Conservation (phyloP, 2,797 vertebrate species). For the Orientallactaga sibirica region DNA sequence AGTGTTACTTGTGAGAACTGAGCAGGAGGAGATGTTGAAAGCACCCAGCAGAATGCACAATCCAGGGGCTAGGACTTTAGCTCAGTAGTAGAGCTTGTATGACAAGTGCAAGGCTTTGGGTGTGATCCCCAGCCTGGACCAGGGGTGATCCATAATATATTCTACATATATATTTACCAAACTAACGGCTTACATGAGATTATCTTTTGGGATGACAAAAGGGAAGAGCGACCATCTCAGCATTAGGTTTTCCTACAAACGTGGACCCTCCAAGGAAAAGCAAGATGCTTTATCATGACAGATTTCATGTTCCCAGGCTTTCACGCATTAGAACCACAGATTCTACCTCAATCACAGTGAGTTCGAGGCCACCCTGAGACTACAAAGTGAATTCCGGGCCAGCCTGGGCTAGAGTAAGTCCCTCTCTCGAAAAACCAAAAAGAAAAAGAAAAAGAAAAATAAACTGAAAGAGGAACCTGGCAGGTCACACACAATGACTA, state of each 20-base stretch:
- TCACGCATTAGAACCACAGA: constrained; percentile 29
- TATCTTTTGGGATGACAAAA: background rate
- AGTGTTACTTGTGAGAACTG: background rate
- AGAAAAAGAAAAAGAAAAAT: background rate
- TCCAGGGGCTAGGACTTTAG: background rate
- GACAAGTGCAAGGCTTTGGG: background rate
- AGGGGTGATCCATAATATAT: background rate
- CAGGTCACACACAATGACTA: background rate
- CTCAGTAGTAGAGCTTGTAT: too few relatives aligned
- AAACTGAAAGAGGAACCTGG: constrained; percentile 62
- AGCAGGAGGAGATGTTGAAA: constrained; percentile 40
- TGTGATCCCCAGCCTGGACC: background rate
- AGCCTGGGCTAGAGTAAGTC: too few relatives aligned
- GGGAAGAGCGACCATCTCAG: background rate
- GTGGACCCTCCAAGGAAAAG: constrained; percentile 22
- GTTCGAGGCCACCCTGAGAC: too few relatives aligned
- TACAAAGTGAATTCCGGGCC: too few relatives aligned
- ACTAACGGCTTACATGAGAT: constrained; percentile 10
- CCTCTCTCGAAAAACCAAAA: too few relatives aligned
- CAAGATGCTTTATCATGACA: background rate
- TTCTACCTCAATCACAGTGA: too few relatives aligned
- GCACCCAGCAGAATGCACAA: constrained; percentile 1
- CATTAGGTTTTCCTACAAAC: constrained; percentile 29
- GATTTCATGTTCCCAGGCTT: constrained; percentile 1
- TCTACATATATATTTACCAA: constrained; percentile 5